Base-by-base conservation (phyloP, 2,888 invertebrate genomes). In the Polydrusus cervinus region DNA sequence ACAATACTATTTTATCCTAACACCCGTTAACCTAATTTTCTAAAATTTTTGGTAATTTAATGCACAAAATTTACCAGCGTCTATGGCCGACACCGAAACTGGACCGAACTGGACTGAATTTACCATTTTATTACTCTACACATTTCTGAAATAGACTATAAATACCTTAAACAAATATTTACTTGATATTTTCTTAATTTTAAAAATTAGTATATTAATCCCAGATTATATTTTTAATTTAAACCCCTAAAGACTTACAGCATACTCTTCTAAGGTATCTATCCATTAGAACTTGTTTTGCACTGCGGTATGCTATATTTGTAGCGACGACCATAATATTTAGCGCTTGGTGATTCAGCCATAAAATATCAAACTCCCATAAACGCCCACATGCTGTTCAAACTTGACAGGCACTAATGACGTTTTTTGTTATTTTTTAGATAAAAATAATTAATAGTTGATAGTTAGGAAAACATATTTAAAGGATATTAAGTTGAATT, bases 271-370 rank as follows among this genome's bases (percentile, higher is more conserved):
- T 53, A 16, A 66, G 51, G 13, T 34, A 66, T 40, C 53, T 25
- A 66, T 53, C 53, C 53, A 53, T 53, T 40, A 68, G 53, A 69
- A 71, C 70, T 53, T 51, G 70, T 64, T 62, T 71, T 25, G 70
- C 70, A 51, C 70, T 62, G 70, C 70, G 51, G 70, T 71, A 43
- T 11, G 62, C 70, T 62, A 51, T 71, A 71, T 61, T 71, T 69
- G 69, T 51, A 47, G n/a, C 60, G 69, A 38, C 60, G 69, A 38
- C 16, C 53, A 47, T 68, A 62, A 70, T 60, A 70, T 61, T 70
- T 70, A 70, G 61, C 61, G 51, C 60, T 61, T 51, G 34, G 51
- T 61, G 62, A 71, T n/a, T 49, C 62, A 43, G 16, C 34, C 65
- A 65, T 49, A 49, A 71, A 71, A 62, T 45, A 62, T 53, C 70